phyloP scores from a whole-genome alignment of 1,140 invertebrate genomes.

The Cyclina sinensis region DNA sequence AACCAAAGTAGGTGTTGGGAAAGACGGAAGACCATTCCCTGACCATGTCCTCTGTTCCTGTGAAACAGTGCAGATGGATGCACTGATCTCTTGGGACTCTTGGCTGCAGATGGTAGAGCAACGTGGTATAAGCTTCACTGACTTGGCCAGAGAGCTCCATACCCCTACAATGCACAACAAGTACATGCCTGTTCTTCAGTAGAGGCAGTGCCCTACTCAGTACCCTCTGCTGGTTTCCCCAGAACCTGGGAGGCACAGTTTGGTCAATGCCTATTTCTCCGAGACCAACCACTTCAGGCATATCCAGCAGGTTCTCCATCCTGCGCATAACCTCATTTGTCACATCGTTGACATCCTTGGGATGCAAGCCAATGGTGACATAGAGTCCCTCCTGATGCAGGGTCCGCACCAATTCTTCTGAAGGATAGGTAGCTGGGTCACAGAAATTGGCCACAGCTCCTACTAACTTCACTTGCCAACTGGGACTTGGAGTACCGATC shows the following conservation, averaged over 20 bases:
- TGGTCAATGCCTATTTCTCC: slow-evolving; percentile 45
- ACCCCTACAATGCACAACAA: slow-evolving; percentile 20
- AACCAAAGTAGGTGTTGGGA: slow-evolving; percentile 11
- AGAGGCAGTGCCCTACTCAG: background rate
- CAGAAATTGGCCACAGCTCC: background rate
- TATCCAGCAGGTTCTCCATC: no score
- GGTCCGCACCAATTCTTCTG: background rate
- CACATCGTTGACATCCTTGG: no score
- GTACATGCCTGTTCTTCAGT: background rate
- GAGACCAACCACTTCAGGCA: no score
- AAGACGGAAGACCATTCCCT: background rate
- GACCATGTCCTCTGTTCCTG: background rate
- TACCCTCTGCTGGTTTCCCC: background rate
- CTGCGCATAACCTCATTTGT: background rate
- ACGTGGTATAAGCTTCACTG: slow-evolving; percentile 14
- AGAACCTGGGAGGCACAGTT: background rate
- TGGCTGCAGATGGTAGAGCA: background rate
- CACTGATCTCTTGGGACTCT: background rate
- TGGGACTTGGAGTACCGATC: background rate
- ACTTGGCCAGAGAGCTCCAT: background rate
- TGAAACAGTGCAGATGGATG: no score
- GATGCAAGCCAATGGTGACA: background rate
- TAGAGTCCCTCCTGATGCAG: background rate
- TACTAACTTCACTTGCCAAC: background rate
- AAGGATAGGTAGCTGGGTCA: background rate